phyloP scores from a whole-genome alignment of 2,797 vertebrate genomes.

The Balearica regulorum region DNA sequence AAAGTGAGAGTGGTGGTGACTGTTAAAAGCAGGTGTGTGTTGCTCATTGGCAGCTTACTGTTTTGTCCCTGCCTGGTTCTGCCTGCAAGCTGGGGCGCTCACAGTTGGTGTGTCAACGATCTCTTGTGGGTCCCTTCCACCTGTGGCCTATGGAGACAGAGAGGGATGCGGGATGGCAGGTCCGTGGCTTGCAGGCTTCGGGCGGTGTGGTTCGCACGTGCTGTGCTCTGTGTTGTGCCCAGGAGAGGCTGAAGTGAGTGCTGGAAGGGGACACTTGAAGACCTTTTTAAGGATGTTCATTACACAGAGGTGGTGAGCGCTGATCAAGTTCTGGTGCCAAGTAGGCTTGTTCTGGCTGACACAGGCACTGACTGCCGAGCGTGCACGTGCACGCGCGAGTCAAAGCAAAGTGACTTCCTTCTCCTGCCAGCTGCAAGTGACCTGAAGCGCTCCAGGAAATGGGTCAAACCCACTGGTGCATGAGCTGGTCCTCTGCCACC shows the following conservation, averaged over 20 bases:
- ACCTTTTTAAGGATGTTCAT: not conserved
- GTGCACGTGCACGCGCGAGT: fast-evolving
- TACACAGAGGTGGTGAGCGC: not conserved
- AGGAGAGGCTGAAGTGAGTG: not conserved
- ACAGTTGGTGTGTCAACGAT: not conserved
- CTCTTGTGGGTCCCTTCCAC: not conserved
- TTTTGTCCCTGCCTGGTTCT: not conserved
- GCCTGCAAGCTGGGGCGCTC: not conserved
- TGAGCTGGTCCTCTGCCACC: not conserved
- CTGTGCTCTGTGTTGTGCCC: not conserved
- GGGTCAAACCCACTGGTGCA: not conserved
- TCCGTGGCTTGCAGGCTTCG: not conserved
- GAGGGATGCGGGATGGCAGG: fast-evolving
- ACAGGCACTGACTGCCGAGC: not conserved
- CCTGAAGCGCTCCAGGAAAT: not conserved
- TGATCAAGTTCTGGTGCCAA: not conserved
- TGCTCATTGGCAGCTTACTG: not conserved
- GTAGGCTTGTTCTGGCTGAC: not conserved
- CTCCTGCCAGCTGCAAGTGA: not conserved
- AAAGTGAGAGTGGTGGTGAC: not conserved
- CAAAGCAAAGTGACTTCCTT: slow-evolving; percentile 19
- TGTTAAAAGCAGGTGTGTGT: not conserved
- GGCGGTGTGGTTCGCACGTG: fast-evolving
- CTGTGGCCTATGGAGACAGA: not conserved
- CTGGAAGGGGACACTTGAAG: not conserved